Evolutionary conservation across 2,113 vertebrate species (phyloP).

Genomic region (Chlamydotis undulata): DNA sequence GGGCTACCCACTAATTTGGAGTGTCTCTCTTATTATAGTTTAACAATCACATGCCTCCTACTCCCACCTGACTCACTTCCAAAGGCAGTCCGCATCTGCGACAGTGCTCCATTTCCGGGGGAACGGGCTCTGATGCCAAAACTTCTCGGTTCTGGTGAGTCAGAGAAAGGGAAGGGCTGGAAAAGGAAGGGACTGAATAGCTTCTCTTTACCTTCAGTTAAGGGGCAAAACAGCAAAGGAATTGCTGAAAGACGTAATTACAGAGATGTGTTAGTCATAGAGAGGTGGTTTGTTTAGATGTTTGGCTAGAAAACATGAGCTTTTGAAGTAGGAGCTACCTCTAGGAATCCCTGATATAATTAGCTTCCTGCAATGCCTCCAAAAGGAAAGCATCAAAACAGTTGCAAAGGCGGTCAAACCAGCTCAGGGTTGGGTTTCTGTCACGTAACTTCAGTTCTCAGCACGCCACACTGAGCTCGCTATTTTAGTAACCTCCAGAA

Average conservation of each 20-base stretch:
- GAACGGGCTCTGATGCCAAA: background rate
- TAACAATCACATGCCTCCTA: background rate
- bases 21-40: background rate
- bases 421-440: background rate
- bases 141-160: background rate
- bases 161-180: background rate
- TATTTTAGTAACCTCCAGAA: background rate
- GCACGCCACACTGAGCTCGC: accelerated
- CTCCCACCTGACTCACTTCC: conserved; percentile 1
- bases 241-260: background rate
- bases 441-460: background rate
- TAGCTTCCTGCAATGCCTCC: background rate
- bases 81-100: background rate
- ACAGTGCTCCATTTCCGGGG: background rate
- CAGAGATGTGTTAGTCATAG: background rate
- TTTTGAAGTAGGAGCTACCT: background rate
- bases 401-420: background rate
- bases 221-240: background rate
- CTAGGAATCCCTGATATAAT: background rate
- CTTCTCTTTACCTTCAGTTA: background rate
- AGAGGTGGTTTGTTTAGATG: background rate
- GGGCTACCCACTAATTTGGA: background rate
- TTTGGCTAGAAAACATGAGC: background rate
- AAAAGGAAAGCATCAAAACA: background rate
- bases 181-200: background rate